phyloP scores from a whole-genome alignment of 2,888 invertebrate species.

The Polyommatus icarus region DNA sequence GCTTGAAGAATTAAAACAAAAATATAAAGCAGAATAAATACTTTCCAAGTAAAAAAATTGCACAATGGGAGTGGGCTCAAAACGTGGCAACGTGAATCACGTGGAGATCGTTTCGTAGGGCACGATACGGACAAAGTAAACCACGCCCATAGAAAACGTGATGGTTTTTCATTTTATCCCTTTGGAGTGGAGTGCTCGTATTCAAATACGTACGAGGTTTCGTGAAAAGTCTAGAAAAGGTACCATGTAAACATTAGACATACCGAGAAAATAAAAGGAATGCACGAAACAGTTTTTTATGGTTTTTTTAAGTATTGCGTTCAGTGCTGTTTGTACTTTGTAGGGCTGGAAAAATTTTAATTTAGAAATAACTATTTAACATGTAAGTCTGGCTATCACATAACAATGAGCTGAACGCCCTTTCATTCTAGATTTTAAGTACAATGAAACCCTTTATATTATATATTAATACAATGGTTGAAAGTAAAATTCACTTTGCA shows the following conservation, averaged over 20 bases:
- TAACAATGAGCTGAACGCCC: no score
- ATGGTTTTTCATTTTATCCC: constrained; percentile 28
- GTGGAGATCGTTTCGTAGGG: constrained; percentile 13
- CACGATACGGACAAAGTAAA: constrained; percentile 8
- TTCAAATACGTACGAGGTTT: constrained; percentile 24
- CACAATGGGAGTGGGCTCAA: background rate
- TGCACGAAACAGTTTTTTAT: background rate
- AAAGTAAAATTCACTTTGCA: no score
- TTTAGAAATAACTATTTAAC: background rate
- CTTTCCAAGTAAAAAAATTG: background rate
- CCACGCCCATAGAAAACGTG: constrained; percentile 20
- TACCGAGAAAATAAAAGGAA: constrained; percentile 15
- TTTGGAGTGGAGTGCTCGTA: constrained; percentile 12
- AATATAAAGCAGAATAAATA: background rate
- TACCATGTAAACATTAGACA: constrained; percentile 8
- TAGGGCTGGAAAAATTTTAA: background rate
- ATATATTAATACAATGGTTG: no score
- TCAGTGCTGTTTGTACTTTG: background rate
- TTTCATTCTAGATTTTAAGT: no score
- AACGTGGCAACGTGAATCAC: constrained; percentile 11
- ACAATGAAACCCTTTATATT: no score
- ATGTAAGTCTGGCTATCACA: no score
- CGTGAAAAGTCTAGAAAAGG: constrained; percentile 22
- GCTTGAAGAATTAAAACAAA: no score
- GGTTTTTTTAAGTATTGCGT: background rate